These are phyloP conservation scores for Ochropleura leucogaster DNA, from an alignment of 2,888 invertebrate genomes.

Conservation along the genomic window DNA sequence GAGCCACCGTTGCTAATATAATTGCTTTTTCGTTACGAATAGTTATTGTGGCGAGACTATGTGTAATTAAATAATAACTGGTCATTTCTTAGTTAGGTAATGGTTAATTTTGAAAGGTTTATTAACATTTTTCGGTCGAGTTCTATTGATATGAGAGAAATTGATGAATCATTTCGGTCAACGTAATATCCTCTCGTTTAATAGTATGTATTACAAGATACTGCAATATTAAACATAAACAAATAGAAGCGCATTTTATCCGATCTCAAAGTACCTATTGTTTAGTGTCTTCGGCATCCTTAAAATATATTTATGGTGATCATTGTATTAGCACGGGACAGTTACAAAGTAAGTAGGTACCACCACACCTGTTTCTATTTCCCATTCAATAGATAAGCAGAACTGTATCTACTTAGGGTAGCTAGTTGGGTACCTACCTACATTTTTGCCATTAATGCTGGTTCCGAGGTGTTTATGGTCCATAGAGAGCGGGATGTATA, in stretches of 20 bases:
- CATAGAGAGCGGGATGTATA: not conserved
- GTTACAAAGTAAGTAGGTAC: too few relatives aligned
- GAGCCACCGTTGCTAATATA: conserved; percentile 57
- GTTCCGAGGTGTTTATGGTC: not conserved
- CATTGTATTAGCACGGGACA: not conserved
- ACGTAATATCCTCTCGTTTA: not conserved
- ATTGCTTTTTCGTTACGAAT: conserved; percentile 68
- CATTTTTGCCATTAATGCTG: not conserved
- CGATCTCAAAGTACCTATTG: not conserved
- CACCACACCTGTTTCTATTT: not conserved
- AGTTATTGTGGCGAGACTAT: conserved; percentile 60
- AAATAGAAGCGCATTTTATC: not conserved
- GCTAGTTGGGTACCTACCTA: not conserved
- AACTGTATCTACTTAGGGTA: not conserved
- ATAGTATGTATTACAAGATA: not conserved
- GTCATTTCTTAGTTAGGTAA: conserved; percentile 33
- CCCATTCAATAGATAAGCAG: not conserved
- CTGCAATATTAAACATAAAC: not conserved
- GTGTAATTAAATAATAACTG: conserved; percentile 55
- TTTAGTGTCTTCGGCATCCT: not conserved
- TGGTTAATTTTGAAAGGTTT: conserved; percentile 32
- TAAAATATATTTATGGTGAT: not conserved
- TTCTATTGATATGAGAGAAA: conserved; percentile 25
- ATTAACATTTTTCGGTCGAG: conserved; percentile 10
- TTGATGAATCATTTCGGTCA: conserved; percentile 13